Conservation (phyloP, 2,888 invertebrate species). For the Dolichopus griseipennis region DNA sequence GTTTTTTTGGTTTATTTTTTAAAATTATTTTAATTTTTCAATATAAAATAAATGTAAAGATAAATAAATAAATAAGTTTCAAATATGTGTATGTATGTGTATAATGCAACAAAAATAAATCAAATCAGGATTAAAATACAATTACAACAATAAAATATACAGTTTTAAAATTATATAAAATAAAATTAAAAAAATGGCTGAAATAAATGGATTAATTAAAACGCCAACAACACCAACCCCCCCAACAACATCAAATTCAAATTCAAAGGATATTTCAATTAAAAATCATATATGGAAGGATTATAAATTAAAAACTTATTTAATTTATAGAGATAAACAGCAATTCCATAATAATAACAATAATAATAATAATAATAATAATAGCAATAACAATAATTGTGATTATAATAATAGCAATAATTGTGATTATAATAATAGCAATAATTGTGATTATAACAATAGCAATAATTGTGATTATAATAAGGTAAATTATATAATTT, state of each 20-base stretch:
- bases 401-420: constrained; percentile 25
- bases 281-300: constrained; percentile 36
- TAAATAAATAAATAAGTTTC: too few species aligned
- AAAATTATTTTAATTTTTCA: too few species aligned
- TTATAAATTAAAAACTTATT: constrained; percentile 39
- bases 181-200: constrained; percentile 22
- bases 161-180: too few species aligned
- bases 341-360: constrained; percentile 30
- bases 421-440: not conserved
- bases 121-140: too few species aligned
- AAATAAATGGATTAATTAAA: constrained; percentile 26
- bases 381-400: constrained; percentile 31
- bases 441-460: constrained; percentile 11
- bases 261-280: constrained; percentile 20
- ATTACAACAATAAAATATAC: too few species aligned
- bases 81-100: too few species aligned
- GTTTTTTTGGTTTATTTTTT: too few species aligned
- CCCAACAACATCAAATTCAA: constrained; percentile 10
- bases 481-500: constrained; percentile 5
- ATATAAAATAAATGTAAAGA: too few species aligned
- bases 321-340: constrained; percentile 37
- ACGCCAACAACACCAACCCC: constrained; percentile 16
- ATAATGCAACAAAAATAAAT: too few species aligned
- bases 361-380: constrained; percentile 37
- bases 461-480: constrained; percentile 10